Evolutionary conservation across 2,797 vertebrate genomes (phyloP).

Genomic region (Carcharodon carcharias): DNA sequence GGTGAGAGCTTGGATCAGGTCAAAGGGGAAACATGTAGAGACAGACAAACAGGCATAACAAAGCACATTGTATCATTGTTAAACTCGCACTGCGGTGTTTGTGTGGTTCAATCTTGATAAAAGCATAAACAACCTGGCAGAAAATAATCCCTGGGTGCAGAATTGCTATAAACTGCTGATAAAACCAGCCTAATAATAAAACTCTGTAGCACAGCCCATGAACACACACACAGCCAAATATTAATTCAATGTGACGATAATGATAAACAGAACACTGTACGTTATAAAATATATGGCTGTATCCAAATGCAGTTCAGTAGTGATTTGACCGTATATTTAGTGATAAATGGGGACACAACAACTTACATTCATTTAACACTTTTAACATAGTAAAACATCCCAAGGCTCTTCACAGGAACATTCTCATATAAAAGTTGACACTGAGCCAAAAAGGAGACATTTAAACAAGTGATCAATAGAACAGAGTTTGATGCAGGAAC

Average conservation of each 20-base stretch:
- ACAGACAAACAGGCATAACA: background rate
- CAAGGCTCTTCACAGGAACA: too few species aligned
- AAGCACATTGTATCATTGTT: background rate
- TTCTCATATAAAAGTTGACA: background rate
- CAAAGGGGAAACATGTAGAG: background rate
- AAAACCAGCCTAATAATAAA: conserved; percentile 12
- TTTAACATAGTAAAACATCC: background rate
- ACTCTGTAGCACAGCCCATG: background rate
- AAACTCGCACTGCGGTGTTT: too few species aligned
- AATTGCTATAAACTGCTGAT: background rate
- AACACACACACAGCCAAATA: background rate
- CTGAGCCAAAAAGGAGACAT: background rate
- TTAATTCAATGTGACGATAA: conserved; percentile 16
- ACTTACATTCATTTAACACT: background rate
- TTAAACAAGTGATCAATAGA: background rate
- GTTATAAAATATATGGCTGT: background rate
- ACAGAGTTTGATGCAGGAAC: background rate
- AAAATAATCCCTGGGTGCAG: background rate
- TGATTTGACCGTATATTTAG: background rate
- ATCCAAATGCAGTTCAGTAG: background rate
- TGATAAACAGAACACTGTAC: background rate
- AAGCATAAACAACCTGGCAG: background rate
- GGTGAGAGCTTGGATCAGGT: background rate
- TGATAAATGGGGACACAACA: background rate
- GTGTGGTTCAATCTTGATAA: background rate